Percentiles rank a stretch among this genome's conserved stretches.
Conservation (phyloP, 1,140 invertebrate genomes). For the Drosophila nigrodunni region DNA sequence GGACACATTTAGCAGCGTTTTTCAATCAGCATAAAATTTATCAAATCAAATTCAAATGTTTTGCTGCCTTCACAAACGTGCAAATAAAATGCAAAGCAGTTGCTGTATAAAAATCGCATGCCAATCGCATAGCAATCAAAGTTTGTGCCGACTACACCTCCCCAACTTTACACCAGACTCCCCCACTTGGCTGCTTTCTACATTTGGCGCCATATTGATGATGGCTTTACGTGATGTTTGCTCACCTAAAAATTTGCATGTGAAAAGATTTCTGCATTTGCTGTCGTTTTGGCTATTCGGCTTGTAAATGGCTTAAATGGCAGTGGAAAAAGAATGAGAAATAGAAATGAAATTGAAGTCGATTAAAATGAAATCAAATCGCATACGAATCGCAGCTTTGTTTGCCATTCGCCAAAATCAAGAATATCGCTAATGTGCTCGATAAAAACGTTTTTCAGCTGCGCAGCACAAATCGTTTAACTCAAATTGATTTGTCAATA, state of each 20-base stretch:
- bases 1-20: constrained; percentile 79
- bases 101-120: constrained; percentile 65
- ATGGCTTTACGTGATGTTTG: constrained; percentile 69
- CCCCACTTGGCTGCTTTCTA: no score
- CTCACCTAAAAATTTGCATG: constrained; percentile 69
- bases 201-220: constrained; percentile 58
- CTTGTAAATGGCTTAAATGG: constrained; percentile 21
- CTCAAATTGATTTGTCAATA: constrained; percentile 83
- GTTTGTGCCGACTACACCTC: not conserved
- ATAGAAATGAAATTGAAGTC: constrained; percentile 63
- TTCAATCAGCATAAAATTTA: constrained; percentile 83
- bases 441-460: constrained; percentile 56
- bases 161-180: not conserved
- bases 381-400: constrained; percentile 75
- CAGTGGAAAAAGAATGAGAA: not conserved
- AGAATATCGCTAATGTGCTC: constrained; percentile 38
- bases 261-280: constrained; percentile 64
- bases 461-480: constrained; percentile 80
- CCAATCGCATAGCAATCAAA: constrained; percentile 75
- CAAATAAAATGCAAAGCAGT: constrained; percentile 68
- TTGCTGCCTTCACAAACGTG: constrained; percentile 28
- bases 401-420: constrained; percentile 53
- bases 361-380: constrained; percentile 82
- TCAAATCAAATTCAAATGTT: constrained; percentile 78
- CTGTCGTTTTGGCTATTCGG: constrained; percentile 37